These are phyloP conservation scores for Aleiodes alternator DNA, from an alignment of 2,888 invertebrate genomes.

Conservation along the genomic window DNA sequence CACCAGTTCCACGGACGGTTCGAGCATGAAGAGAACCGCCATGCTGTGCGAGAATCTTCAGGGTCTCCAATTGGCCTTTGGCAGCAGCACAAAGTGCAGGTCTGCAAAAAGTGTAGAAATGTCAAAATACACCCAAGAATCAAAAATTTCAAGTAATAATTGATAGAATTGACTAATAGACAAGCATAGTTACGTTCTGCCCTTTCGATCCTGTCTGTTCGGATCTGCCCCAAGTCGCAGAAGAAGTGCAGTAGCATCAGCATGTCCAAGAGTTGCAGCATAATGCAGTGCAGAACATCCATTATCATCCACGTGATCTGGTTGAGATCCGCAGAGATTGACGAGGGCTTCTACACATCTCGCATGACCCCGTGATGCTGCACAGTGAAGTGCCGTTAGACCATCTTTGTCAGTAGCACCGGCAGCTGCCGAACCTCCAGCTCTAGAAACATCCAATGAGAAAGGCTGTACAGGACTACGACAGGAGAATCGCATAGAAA, in stretches of 20 bases:
- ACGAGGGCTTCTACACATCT: conserved; percentile 93
- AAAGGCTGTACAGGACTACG: background rate
- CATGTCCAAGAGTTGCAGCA: conserved; percentile 96
- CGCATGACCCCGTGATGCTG: conserved; percentile 96
- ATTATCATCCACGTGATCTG: conserved; percentile 91
- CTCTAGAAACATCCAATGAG: conserved; percentile 57
- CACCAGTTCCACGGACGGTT: conserved; percentile 95
- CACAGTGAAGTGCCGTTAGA: conserved; percentile 96
- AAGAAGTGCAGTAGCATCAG: conserved; percentile 92
- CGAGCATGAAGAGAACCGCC: conserved; percentile 94
- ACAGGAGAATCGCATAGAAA: background rate
- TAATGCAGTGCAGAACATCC: conserved; percentile 98
- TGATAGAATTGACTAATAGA: background rate
- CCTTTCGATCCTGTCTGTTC: conserved; percentile 94
- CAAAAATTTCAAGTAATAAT: background rate
- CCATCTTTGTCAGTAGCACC: conserved; percentile 88
- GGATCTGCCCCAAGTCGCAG: conserved; percentile 94
- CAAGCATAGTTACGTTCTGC: conserved; percentile 82
- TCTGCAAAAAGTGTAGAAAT: conserved; percentile 68
- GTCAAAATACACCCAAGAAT: background rate
- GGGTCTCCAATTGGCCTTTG: conserved; percentile 94
- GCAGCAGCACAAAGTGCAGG: conserved; percentile 97
- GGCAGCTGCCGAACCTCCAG: conserved; percentile 77
- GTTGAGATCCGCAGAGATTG: conserved; percentile 90
- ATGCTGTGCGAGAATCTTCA: conserved; percentile 83